phyloP scores from a whole-genome alignment of 2,888 invertebrate species.

The Lampropteryx suffumata region DNA sequence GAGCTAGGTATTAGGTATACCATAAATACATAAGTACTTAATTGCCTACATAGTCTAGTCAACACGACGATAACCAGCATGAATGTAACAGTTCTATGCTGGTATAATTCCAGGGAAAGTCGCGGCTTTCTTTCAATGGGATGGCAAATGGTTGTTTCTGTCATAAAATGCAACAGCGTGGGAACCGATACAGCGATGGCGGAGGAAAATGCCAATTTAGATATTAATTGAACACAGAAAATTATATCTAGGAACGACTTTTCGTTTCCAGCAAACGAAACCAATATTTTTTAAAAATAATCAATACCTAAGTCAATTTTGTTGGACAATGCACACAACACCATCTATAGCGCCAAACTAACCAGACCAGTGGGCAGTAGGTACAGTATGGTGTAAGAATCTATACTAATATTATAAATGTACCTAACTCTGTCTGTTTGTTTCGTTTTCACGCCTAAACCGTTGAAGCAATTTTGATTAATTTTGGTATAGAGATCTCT shows the following conservation, averaged over 20 bases:
- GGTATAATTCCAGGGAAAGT: constrained; percentile 29
- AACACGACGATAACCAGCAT: constrained; percentile 18
- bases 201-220: constrained; percentile 21
- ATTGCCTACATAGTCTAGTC: background rate
- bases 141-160: constrained; percentile 25
- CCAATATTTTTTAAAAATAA: no score
- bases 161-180: constrained; percentile 30
- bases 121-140: constrained; percentile 30
- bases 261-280: no score
- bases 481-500: no score
- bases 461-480: no score
- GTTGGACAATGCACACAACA: no score
- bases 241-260: background rate
- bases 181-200: constrained; percentile 22
- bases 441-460: no score
- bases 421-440: no score
- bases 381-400: no score
- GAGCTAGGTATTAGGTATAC: constrained; percentile 3
- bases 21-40: background rate
- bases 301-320: no score
- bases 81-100: constrained; percentile 21
- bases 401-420: no score
- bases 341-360: no score
- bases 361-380: no score
- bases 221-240: constrained; percentile 19